Percentiles rank a stretch among this genome's conserved stretches.
Evolutionary conservation across 2,113 vertebrate species (phyloP).

Genomic region (Zingel zingel): DNA sequence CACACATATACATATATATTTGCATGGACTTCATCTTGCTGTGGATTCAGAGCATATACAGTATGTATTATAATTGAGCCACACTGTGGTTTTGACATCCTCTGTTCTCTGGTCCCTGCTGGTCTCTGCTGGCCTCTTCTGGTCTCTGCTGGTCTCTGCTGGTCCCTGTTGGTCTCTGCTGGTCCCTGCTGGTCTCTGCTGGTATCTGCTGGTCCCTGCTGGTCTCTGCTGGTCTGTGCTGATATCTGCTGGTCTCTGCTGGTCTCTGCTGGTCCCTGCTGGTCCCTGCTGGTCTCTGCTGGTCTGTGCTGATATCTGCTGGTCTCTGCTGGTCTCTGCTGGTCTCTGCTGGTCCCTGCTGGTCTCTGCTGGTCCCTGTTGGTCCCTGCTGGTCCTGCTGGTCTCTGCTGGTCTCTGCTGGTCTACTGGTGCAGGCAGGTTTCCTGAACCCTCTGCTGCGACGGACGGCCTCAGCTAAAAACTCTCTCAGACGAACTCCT

Average conservation of each 20-base stretch:
- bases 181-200: not conserved
- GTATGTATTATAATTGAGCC: not conserved
- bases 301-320: not conserved
- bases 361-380: not conserved
- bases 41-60: not conserved
- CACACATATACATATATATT: not conserved
- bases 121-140: not conserved
- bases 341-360: not conserved
- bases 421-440: slow-evolving; percentile 69
- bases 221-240: not conserved
- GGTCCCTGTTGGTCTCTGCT: not conserved
- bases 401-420: not conserved
- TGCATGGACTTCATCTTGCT: no score
- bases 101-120: not conserved
- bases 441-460: slow-evolving; percentile 86
- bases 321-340: slow-evolving; percentile 6
- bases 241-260: slow-evolving; percentile 4
- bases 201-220: not conserved
- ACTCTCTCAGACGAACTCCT: slow-evolving; percentile 77
- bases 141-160: slow-evolving; percentile 6
- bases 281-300: not conserved
- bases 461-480: slow-evolving; percentile 82
- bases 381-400: not conserved
- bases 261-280: slow-evolving; percentile 10
- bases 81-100: not conserved